Percentiles rank a stretch among this genome's conserved stretches.
These are phyloP conservation scores for Pygoscelis adeliae DNA, from an alignment of 2,113 vertebrate genomes.

Conservation along the genomic window DNA sequence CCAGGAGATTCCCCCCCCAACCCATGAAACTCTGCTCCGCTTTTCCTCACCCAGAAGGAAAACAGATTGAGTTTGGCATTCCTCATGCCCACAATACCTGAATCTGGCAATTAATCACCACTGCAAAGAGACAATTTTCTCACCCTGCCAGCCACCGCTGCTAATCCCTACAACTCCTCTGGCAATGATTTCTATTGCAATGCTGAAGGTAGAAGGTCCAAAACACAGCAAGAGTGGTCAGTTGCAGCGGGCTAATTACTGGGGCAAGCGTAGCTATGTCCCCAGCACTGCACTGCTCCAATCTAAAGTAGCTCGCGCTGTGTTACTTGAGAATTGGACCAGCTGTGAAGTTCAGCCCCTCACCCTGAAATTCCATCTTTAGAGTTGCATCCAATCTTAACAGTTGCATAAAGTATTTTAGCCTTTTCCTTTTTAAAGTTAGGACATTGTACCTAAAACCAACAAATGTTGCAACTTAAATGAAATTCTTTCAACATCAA, in stretches of 20 bases:
- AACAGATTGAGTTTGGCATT: not conserved
- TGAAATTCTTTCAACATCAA: not conserved
- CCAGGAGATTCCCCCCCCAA: not conserved
- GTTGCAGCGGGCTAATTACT: not conserved
- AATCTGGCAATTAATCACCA: not conserved
- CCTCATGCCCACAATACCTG: not conserved
- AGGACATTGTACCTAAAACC: not conserved
- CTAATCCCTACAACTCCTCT: not conserved
- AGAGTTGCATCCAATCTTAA: not conserved
- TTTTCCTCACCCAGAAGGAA: not conserved
- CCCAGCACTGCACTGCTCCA: not conserved
- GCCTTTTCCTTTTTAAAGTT: not conserved
- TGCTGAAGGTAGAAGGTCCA: not conserved
- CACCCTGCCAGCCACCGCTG: not conserved
- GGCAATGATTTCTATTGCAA: not conserved
- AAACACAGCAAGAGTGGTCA: not conserved
- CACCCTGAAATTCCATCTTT: not conserved
- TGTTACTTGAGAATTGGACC: not conserved
- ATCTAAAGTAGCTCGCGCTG: fast-evolving
- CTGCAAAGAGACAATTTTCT: not conserved
- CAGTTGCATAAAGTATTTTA: not conserved
- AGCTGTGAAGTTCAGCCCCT: not conserved
- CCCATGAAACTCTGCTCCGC: not conserved
- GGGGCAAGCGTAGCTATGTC: not conserved
- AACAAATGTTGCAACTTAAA: not conserved